phyloP scores from a whole-genome alignment of 2,888 invertebrate species.

The Sesia apiformis region DNA sequence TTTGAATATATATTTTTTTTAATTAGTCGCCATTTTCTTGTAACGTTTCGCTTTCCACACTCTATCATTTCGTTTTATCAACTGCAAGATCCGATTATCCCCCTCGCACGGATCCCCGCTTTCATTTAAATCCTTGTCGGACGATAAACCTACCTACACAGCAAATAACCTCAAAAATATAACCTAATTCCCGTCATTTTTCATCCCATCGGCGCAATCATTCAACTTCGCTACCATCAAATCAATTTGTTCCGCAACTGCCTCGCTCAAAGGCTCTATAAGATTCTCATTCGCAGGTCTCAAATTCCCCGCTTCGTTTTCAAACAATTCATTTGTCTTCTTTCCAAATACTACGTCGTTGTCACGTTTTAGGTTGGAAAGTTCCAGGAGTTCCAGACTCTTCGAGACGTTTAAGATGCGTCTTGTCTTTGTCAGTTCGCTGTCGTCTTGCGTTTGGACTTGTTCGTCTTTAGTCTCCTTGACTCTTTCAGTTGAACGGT shows the following conservation, averaged over 20 bases:
- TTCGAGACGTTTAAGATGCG: not conserved
- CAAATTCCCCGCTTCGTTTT: constrained; percentile 42
- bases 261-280: constrained; percentile 48
- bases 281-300: constrained; percentile 52
- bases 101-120: too few species aligned
- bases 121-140: too few species aligned
- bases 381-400: not conserved
- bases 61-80: too few species aligned
- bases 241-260: constrained; percentile 56
- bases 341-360: not conserved
- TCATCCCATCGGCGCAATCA: constrained; percentile 33
- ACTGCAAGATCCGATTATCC: too few species aligned
- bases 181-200: constrained; percentile 26
- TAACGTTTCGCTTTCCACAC: too few species aligned
- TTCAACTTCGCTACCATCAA: constrained; percentile 53
- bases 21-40: too few species aligned
- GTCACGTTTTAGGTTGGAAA: not conserved
- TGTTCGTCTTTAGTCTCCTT: constrained; percentile 37
- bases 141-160: not conserved
- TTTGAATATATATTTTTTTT: too few species aligned
- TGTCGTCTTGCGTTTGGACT: constrained; percentile 27
- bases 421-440: constrained; percentile 15
- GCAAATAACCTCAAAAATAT: not conserved
- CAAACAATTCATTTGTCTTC: not conserved
- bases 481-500: constrained; percentile 15